Conservation (phyloP, 2,797 vertebrate genomes). For the Lepilemur septentrionalis region DNA sequence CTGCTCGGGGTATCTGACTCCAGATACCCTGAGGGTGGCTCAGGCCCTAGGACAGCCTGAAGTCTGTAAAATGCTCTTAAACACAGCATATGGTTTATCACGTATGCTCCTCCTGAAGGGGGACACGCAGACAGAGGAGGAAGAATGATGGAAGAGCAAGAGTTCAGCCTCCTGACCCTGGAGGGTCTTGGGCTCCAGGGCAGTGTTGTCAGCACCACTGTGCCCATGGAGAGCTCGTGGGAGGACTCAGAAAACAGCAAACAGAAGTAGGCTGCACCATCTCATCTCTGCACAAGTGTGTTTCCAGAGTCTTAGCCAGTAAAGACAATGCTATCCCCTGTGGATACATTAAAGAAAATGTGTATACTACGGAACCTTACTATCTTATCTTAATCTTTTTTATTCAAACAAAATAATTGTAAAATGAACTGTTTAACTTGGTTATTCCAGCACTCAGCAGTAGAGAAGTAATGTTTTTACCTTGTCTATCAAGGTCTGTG, state of each 20-base stretch:
- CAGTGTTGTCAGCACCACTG: rapidly evolving
- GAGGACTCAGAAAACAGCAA: neutral
- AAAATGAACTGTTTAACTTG: constrained; percentile 43
- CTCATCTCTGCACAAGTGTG: neutral
- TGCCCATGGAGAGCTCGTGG: neutral
- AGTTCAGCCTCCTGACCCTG: neutral
- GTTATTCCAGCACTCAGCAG: constrained; percentile 27
- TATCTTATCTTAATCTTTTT: neutral
- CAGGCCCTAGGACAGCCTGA: neutral
- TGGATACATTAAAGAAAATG: neutral
- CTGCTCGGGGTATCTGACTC: too few relatives aligned
- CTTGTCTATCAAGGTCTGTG: neutral
- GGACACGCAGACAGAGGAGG: neutral
- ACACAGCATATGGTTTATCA: neutral
- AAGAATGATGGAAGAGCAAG: neutral
- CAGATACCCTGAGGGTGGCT: too few relatives aligned
- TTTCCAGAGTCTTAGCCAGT: neutral
- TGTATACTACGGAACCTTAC: neutral
- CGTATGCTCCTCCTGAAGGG: neutral
- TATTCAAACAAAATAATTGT: neutral
- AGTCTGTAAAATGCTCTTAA: neutral
- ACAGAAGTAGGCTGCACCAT: neutral
- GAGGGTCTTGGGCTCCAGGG: neutral
- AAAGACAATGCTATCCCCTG: neutral
- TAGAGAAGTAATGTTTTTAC: neutral